Evolutionary conservation across 2,113 vertebrate genomes (phyloP), one percentile per base, ranked within the genome.

Genomic region (Emydura subglobosa): DNA sequence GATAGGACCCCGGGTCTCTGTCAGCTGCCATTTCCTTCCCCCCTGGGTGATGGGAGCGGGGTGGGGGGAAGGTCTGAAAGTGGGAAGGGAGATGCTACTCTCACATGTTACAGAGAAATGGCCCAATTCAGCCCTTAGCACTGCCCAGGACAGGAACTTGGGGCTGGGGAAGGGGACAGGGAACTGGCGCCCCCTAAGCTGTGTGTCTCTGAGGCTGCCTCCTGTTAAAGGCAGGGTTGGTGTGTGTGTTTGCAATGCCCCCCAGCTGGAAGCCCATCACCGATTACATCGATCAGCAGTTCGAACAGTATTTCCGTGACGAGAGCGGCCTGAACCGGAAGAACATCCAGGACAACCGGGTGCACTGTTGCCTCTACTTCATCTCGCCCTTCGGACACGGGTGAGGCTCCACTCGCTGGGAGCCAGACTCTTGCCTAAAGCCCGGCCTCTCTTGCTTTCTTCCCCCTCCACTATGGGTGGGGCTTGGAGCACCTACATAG

Each of bases 351-450:
- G 99, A 99, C 98, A 99, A 99, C 98, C 95, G 99, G 25, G 99
- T 99, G 87, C 99, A 99, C 87, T 99, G 99, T 98, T 99, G 99
- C 95, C 99, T 99, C 3, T 99, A 99, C 97, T 99, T 99, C 97
- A 99, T 99, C 93, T 99, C 99, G 0, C 99, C 99, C 2, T 99
- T 99, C 2, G 99, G 99, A 50, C 99, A 99, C 0, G 99, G 99
- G 99, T 99, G 97, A 98, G 93, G 50, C 87, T 13, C 42, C 14
- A 3, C 44, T 61, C 8, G n/a, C 25, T 22, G 25, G n/a, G 39
- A 72, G 65, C 19, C n/a, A 72, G n/a, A 5, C 5, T 39, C 9
- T 4, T n/a, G 61, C 61, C 34, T n/a, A 5, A 39, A 39, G 3
- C 34, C 10, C n/a, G 19, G 19, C 34, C n/a, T 17, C 34, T 16